Evolutionary conservation across 2,888 invertebrate species (phyloP).

Genomic region (Octodonta nipae): DNA sequence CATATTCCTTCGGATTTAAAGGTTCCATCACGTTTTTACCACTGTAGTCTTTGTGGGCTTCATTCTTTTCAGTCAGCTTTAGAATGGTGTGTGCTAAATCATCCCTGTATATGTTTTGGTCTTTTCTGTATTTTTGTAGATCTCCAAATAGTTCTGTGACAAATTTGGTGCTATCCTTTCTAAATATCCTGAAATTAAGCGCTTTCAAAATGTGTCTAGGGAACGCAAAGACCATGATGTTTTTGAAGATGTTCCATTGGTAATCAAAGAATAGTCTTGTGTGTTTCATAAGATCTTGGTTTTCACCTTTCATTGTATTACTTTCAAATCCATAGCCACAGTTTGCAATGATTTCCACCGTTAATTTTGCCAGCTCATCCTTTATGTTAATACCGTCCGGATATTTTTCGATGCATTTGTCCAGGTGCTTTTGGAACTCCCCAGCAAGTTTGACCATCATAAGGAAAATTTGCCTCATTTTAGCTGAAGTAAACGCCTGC

Average conservation of each 20-base stretch:
- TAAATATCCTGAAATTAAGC: constrained; percentile 20
- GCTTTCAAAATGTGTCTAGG: constrained; percentile 15
- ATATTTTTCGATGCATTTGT: constrained; percentile 7
- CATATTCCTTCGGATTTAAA: constrained; percentile 15
- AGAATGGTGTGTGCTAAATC: constrained; percentile 41
- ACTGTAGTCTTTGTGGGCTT: constrained; percentile 14
- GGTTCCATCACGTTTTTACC: constrained; percentile 15
- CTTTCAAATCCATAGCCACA: constrained; percentile 47
- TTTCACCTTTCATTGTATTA: constrained; percentile 40
- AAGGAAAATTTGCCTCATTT: constrained; percentile 28
- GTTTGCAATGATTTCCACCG: constrained; percentile 45
- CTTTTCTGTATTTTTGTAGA: constrained; percentile 28
- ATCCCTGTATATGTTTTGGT: constrained; percentile 33
- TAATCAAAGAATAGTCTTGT: constrained; percentile 18
- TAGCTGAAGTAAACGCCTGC: constrained; percentile 27
- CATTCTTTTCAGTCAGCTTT: constrained; percentile 17
- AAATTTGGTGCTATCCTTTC: constrained; percentile 27
- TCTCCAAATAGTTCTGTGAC: constrained; percentile 34
- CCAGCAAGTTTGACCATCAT: constrained; percentile 12
- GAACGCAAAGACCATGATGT: constrained; percentile 14
- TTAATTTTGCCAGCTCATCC: constrained; percentile 28
- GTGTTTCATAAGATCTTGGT: constrained; percentile 33
- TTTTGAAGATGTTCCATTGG: constrained; percentile 16
- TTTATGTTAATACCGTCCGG: constrained; percentile 10
- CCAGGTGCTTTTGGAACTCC: constrained; percentile 4